Percentiles rank a stretch among this genome's conserved stretches.
These are phyloP conservation scores for Trilocha varians DNA, from an alignment of 2,888 invertebrate species.

Conservation along the genomic window DNA sequence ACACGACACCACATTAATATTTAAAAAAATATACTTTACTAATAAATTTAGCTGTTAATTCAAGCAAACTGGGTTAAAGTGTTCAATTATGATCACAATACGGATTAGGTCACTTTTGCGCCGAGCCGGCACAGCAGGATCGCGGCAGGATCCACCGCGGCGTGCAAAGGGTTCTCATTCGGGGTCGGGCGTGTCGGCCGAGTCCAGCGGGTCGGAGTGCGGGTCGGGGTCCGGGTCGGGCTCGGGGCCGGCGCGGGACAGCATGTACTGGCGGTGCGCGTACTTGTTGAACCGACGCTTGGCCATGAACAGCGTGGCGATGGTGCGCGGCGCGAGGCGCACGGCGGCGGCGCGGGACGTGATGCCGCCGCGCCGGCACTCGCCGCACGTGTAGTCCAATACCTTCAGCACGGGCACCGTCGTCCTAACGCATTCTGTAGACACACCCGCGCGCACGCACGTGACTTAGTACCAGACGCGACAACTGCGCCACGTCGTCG, in stretches of 20 bases:
- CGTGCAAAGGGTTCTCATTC: too few species aligned
- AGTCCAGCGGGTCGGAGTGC: conserved; percentile 14
- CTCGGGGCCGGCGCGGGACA: conserved; percentile 26
- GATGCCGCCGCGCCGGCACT: conserved; percentile 66
- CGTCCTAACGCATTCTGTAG: conserved; percentile 65
- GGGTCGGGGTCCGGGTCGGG: conserved; percentile 14
- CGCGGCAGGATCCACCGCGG: too few species aligned
- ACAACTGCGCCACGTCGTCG: background rate
- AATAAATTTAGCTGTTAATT: too few species aligned
- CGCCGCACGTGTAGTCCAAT: conserved; percentile 67
- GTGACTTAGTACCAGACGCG: background rate
- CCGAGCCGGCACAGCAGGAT: too few species aligned
- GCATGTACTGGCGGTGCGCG: conserved; percentile 65
- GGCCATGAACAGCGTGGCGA: conserved; percentile 70
- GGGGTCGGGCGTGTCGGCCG: conserved; percentile 11
- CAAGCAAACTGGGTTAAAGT: too few species aligned
- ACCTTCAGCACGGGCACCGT: conserved; percentile 51
- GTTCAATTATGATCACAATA: too few species aligned
- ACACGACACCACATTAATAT: too few species aligned
- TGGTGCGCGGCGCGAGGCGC: conserved; percentile 62
- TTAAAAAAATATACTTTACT: too few species aligned
- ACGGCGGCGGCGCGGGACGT: conserved; percentile 66
- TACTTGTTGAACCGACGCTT: conserved; percentile 71
- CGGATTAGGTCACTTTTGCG: too few species aligned
- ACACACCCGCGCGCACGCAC: conserved; percentile 3